Base-by-base conservation (phyloP, 2,113 vertebrate species). In the Chamaea fasciata region DNA sequence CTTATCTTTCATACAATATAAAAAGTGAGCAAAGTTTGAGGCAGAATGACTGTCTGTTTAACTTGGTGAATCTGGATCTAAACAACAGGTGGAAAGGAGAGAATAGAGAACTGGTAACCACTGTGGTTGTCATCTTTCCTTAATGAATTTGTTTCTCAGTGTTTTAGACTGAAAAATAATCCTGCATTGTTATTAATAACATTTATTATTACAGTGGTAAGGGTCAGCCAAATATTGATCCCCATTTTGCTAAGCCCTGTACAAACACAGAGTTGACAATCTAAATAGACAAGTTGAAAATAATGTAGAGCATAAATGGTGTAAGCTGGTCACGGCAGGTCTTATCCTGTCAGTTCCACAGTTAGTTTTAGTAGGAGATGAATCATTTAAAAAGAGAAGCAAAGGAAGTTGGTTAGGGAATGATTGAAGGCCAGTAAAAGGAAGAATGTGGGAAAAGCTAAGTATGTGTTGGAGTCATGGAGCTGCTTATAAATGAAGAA, bases 1-100 rank as follows among this genome's bases (percentile, higher is more conserved):
- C 82, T 97, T 96, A 95, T 93, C 94, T 94, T 91, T 96, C 67
- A 87, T 79, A 59, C 24, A 83, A 81, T 57, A 76, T 78, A 94
- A 93, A 71, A 92, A 93, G 15, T 71, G 30, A 89, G 41, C 21
- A 64, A 91, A 90, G 13, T 89, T 93, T 83, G 78, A 86, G 75
- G 65, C 69, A 86, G 71, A 86, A 79, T 68, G 33, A 21, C 60
- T 67, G 50, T 75, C 82, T 78, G 50, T 74, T 95, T 69, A n/a
- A 53, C 28, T 93, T 93, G 84, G 47, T 68, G 85, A 93, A 94
- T 91, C 41, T 89, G 57, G 26, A 91, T 93, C 87, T 87, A 88
- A 89, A 64, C 49, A 87, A 71, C 60, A 71, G 52, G 57, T 83
- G 47, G 44, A 90, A 70, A 46, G 13, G 67, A 92, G 77, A 88